Evolutionary conservation across 2,113 vertebrate species (phyloP).

Genomic region (Anarhynchus alexandrinus): DNA sequence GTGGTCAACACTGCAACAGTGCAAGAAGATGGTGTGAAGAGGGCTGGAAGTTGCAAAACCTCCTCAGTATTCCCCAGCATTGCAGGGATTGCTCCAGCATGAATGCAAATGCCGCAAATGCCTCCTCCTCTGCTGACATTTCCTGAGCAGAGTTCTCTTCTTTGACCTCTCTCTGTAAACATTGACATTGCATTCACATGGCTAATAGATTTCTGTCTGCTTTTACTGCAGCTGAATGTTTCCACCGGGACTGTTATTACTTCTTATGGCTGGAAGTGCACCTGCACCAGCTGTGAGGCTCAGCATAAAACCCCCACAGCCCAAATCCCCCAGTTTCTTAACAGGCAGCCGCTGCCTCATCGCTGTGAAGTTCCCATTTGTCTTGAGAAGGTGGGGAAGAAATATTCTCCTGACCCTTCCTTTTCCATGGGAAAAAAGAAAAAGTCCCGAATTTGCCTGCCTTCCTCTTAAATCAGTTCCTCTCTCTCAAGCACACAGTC

Average conservation of each 20-base stretch:
- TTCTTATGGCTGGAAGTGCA: constrained; percentile 72
- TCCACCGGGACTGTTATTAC: constrained; percentile 69
- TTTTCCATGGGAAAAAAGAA: constrained; percentile 14
- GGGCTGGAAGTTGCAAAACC: not conserved
- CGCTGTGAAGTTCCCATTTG: not conserved
- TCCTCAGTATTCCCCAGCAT: constrained; percentile 50
- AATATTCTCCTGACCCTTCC: constrained; percentile 4
- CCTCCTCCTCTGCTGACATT: constrained; percentile 72
- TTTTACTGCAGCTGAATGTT: constrained; percentile 71
- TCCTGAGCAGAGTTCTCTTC: constrained; percentile 74
- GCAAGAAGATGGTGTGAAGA: not conserved
- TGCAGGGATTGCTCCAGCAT: constrained; percentile 4
- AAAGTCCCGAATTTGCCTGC: not conserved
- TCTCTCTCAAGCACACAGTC: not conserved
- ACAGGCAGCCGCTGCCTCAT: constrained; percentile 46
- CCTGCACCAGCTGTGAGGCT: constrained; percentile 73
- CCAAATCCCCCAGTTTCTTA: constrained; percentile 58
- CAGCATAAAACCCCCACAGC: constrained; percentile 42
- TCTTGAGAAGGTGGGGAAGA: constrained; percentile 32
- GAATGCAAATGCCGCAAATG: constrained; percentile 64
- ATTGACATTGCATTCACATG: constrained; percentile 77
- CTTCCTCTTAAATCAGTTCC: not conserved
- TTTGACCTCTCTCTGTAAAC: constrained; percentile 81
- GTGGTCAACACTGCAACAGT: rapidly evolving
- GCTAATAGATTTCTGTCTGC: constrained; percentile 79